Conservation (phyloP, 1,140 invertebrate genomes). For the Helicoverpa zea region DNA sequence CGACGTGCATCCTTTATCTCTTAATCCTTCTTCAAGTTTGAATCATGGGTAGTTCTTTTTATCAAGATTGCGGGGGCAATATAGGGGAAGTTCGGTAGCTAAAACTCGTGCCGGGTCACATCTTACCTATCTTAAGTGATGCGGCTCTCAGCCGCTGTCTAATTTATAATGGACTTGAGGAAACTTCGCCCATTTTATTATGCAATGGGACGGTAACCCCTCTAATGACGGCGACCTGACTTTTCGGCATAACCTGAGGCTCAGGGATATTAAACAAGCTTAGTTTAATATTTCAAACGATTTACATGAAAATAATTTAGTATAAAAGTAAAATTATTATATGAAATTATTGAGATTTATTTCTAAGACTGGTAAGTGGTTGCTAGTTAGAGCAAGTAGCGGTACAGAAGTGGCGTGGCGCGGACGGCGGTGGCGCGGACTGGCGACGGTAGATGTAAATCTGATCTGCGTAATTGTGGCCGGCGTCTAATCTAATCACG, state of each 20-base stretch:
- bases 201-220: slow-evolving; percentile 84
- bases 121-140: slow-evolving; percentile 86
- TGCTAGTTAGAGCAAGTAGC: neutral
- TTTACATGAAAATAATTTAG: slow-evolving; percentile 62
- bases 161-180: slow-evolving; percentile 87
- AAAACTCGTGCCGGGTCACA: slow-evolving; percentile 84
- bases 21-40: slow-evolving; percentile 80
- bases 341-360: slow-evolving; percentile 39
- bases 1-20: slow-evolving; percentile 72
- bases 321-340: slow-evolving; percentile 35
- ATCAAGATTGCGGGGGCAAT: slow-evolving; percentile 83
- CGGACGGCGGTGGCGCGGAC: neutral
- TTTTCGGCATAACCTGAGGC: slow-evolving; percentile 73
- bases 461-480: slow-evolving; percentile 84
- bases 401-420: neutral
- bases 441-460: slow-evolving; percentile 73
- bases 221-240: slow-evolving; percentile 83
- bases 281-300: slow-evolving; percentile 67
- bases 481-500: slow-evolving; percentile 83
- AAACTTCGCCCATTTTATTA: slow-evolving; percentile 86
- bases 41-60: slow-evolving; percentile 84
- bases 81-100: slow-evolving; percentile 81
- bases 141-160: slow-evolving; percentile 84
- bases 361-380: neutral
- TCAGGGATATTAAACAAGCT: slow-evolving; percentile 73